phyloP scores from a whole-genome alignment of 1,140 invertebrate species.

The Trypoxylus dichotomus region DNA sequence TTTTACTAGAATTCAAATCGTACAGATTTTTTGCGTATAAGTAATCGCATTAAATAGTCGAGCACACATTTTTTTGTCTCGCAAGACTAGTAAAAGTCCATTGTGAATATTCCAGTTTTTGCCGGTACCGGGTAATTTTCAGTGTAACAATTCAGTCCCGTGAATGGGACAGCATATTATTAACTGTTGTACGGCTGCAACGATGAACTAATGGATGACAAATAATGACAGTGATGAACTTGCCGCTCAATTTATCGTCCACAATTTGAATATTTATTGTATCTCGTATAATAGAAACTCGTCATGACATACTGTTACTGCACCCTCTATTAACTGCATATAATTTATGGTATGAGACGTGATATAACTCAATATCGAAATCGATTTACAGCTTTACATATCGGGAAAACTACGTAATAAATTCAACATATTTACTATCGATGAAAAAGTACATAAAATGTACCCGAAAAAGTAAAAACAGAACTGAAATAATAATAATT shows the following conservation, averaged over 20 bases:
- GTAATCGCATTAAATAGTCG: too few relatives aligned
- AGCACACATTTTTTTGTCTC: neutral
- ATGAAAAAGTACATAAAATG: too few relatives aligned
- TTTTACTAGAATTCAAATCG: too few relatives aligned
- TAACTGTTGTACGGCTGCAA: neutral
- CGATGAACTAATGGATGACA: conserved; percentile 24
- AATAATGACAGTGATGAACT: conserved; percentile 32
- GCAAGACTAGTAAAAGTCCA: neutral
- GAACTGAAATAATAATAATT: too few relatives aligned
- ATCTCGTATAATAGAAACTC: conserved; percentile 3
- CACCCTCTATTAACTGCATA: neutral
- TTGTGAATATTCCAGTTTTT: neutral
- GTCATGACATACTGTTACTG: conserved; percentile 20
- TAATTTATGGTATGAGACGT: conserved; percentile 5
- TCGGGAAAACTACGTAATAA: neutral
- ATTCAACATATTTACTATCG: neutral
- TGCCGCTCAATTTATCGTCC: conserved; percentile 12
- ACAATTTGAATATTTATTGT: conserved; percentile 30
- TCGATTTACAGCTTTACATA: conserved; percentile 5
- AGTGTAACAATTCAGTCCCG: neutral
- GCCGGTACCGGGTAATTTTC: neutral
- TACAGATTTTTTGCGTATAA: too few relatives aligned
- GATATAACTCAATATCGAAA: conserved; percentile 7
- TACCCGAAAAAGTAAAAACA: too few relatives aligned
- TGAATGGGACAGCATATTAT: neutral